These are phyloP conservation scores for Phrynocephalus versicolor DNA, from an alignment of 2,113 vertebrate genomes.

Conservation along the genomic window DNA sequence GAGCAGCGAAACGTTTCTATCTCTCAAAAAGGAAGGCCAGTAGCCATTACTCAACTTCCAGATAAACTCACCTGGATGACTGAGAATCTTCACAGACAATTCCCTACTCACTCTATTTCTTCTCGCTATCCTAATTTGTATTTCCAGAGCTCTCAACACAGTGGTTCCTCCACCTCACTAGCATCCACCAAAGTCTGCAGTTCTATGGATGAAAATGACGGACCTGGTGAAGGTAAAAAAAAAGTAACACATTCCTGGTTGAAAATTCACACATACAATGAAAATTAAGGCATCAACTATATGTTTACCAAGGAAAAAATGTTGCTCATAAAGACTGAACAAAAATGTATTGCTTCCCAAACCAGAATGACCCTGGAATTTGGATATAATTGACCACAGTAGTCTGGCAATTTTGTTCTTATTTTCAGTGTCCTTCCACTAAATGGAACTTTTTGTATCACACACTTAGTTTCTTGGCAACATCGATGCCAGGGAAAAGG, in stretches of 20 bases:
- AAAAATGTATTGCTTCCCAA: conserved; percentile 4
- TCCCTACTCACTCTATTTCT: conserved; percentile 50
- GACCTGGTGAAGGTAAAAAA: conserved; percentile 86
- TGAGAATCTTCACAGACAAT: no score
- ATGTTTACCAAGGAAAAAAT: conserved; percentile 57
- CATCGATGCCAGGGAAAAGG: no score
- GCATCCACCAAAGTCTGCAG: conserved; percentile 97
- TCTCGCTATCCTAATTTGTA: conserved; percentile 35
- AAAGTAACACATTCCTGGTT: conserved; percentile 6
- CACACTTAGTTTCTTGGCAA: no score
- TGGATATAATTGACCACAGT: background rate
- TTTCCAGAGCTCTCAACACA: conserved; percentile 91
- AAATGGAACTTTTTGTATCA: no score
- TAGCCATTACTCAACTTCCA: no score
- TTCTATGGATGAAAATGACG: conserved; percentile 96
- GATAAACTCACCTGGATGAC: no score
- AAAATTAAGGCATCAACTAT: conserved; percentile 44
- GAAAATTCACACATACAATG: conserved; percentile 57
- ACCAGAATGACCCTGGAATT: background rate
- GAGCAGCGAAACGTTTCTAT: no score
- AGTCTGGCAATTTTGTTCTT: background rate
- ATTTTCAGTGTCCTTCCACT: background rate
- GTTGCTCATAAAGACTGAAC: conserved; percentile 43
- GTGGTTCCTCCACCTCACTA: conserved; percentile 94
- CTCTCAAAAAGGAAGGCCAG: no score